Evolutionary conservation across 1,140 invertebrate species (phyloP).

Genomic region (Drosophila carrolli): DNA sequence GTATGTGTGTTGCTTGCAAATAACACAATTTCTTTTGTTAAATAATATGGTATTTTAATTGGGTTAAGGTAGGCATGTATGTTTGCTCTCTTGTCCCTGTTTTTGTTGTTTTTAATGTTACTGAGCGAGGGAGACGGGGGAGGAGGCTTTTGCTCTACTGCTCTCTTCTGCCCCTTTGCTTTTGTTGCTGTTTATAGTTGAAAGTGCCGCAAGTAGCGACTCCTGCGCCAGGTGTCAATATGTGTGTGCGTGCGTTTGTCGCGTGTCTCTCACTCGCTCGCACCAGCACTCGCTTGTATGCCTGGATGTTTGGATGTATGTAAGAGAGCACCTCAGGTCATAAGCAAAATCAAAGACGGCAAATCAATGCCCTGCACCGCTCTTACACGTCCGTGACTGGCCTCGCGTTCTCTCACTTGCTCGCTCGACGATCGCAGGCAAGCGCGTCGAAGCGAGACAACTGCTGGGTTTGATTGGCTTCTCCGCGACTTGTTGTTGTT

Average conservation of each 20-base stretch:
- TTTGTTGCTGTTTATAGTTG: conserved; percentile 43
- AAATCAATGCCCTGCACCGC: conserved; percentile 67
- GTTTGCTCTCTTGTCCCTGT: conserved; percentile 46
- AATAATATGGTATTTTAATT: conserved; percentile 84
- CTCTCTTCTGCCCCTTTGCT: conserved; percentile 34
- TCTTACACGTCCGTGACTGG: conserved; percentile 76
- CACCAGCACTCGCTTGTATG: conserved; percentile 5
- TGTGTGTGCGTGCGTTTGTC: conserved; percentile 23
- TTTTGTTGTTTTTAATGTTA: conserved; percentile 12
- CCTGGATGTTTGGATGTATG: conserved; percentile 30
- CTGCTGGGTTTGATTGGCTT: conserved; percentile 81
- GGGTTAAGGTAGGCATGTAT: conserved; percentile 84
- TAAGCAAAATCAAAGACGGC: conserved; percentile 76
- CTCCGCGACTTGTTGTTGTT: conserved; percentile 35
- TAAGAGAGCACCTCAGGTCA: conserved; percentile 70
- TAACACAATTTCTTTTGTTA: conserved; percentile 84
- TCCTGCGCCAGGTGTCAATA: conserved; percentile 76
- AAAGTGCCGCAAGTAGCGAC: conserved; percentile 57
- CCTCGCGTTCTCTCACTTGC: conserved; percentile 53
- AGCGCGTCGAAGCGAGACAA: conserved; percentile 73
- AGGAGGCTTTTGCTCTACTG: conserved; percentile 21
- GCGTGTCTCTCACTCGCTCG: conserved; percentile 16
- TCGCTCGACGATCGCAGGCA: conserved; percentile 39
- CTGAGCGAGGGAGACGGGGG: conserved; percentile 3
- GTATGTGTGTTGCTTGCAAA: conserved; percentile 68